A percentile compares a stretch with the other conserved stretches of the same genome.
Conservation (phyloP, 2,888 invertebrate genomes). For the Scaptomyza cyrtandrae region DNA sequence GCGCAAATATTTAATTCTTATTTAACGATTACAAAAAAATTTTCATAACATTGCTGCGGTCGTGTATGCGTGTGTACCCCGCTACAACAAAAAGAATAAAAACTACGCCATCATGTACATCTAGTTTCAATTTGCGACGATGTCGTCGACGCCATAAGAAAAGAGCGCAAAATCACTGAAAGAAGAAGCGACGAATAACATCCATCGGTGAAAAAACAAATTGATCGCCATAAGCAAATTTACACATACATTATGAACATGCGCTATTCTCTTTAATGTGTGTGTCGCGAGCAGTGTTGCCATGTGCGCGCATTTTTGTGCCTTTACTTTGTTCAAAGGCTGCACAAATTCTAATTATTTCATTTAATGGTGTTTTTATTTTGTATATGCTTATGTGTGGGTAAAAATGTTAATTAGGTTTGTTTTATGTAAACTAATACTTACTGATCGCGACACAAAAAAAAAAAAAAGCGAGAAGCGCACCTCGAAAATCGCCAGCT, state of each 20-base stretch:
- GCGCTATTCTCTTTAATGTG: conserved; percentile 38
- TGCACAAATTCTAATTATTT: conserved; percentile 37
- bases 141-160: conserved; percentile 59
- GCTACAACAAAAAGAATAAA: conserved; percentile 53
- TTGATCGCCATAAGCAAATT: conserved; percentile 79
- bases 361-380: conserved; percentile 25
- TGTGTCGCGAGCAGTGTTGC: conserved; percentile 68
- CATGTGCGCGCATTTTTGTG: conserved; percentile 74
- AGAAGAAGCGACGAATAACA: conserved; percentile 49
- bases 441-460: conserved; percentile 45
- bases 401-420: background rate
- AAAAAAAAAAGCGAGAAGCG: conserved; percentile 4
- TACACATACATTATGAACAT: conserved; percentile 43
- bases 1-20: conserved; percentile 45
- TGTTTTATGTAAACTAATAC: conserved; percentile 22
- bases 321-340: conserved; percentile 50
- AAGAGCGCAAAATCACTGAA: conserved; percentile 52
- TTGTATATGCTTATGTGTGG: background rate
- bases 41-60: conserved; percentile 29
- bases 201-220: conserved; percentile 59
- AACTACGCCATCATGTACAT: conserved; percentile 72
- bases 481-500: conserved; percentile 64
- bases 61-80: conserved; percentile 34
- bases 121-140: conserved; percentile 68
- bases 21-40: conserved; percentile 45